Base-by-base conservation (phyloP, 1,140 invertebrate genomes). In the Chelonus insularis region DNA sequence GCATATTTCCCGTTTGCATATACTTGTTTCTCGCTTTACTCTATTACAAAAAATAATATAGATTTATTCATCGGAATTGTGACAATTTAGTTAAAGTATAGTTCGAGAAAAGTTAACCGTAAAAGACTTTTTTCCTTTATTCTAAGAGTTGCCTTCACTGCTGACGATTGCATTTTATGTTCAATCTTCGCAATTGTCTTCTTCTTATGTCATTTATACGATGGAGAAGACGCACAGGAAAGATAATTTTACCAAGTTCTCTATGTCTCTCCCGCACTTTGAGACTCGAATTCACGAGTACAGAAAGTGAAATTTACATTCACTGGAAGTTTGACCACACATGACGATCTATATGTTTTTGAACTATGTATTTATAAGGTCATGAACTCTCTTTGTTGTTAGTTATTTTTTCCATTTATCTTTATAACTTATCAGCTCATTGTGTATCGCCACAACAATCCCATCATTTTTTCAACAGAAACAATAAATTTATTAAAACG, bases 241-340 rank as follows among this genome's bases (percentile, higher is more conserved):
- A 37, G 12, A 25, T 37, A 37, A 43, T 41, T n/a, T 36, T 34
- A 36, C 32, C 2, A 32, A 36, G 29, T n/a, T n/a, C 20, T 56
- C 54, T 55, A 55, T 11, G 18, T 55, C 21, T 41, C n/a, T 20
- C 21, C 34, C 21, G 11, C 39, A 56, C 54, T 43, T 7, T 12
- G 14, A 29, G 20, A 56, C 43, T 16, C 43, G 12, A 25, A 62
- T 62, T 62, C 57, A 57, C 34, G 52, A 62, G 18, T 8, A 11
- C 41, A 9, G 32, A 48, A 55, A 47, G 20, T 61, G 51, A 50
- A 62, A 52, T 62, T 62, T 50, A 62, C 36, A 57, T 57, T 50
- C 54, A 16, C 21, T 20, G 32, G 50, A 62, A n/a, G 32, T 62
- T 62, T 47, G 29, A 21, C 39, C 29, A 21, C 18, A 18, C 43